These are phyloP conservation scores for Meloidogyne chitwoodi DNA, from an alignment of 1,140 invertebrate species.

Conservation along the genomic window DNA sequence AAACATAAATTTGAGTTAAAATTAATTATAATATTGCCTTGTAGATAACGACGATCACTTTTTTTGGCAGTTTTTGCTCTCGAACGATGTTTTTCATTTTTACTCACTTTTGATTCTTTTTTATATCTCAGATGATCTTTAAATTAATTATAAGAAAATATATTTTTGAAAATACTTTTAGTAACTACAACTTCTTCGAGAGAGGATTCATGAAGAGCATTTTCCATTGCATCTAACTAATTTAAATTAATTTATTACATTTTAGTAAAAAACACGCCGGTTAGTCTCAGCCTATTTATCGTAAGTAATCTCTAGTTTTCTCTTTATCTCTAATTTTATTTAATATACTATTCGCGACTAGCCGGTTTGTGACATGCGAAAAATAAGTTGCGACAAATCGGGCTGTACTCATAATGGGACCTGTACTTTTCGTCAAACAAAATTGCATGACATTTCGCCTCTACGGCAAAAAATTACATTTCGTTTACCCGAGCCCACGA, in stretches of 20 bases:
- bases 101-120: background rate
- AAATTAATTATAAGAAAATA: background rate
- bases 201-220: constrained; percentile 42
- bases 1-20: constrained; percentile 22
- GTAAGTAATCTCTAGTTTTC: no score
- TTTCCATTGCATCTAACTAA: constrained; percentile 57
- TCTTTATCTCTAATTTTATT: no score
- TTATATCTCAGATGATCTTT: background rate
- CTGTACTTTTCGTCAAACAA: no score
- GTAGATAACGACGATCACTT: constrained; percentile 9
- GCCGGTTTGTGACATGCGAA: no score
- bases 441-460: no score
- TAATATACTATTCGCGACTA: no score
- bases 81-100: background rate
- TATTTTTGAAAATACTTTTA: constrained; percentile 11
- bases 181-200: constrained; percentile 50
- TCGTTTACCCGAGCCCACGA: no score
- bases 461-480: no score
- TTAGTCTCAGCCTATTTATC: no score
- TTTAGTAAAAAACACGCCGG: no score
- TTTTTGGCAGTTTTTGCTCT: background rate
- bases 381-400: no score
- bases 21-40: background rate
- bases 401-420: no score
- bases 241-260: constrained; percentile 7